Base-by-base conservation (phyloP, 2,888 invertebrate species). In the Flexamia atlantica region DNA sequence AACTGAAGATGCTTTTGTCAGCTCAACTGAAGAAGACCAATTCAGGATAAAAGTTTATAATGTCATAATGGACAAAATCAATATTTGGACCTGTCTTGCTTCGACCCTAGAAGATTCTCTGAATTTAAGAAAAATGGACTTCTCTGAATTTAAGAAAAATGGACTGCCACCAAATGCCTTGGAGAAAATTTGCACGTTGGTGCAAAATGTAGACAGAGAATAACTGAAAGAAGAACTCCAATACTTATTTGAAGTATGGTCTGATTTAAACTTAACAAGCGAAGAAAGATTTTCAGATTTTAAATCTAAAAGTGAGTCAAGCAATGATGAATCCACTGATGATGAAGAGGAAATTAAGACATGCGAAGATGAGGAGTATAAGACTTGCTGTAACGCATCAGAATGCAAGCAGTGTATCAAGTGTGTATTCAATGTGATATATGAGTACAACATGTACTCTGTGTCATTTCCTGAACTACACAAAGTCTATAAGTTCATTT, bases 371-470 rank as follows among this genome's bases (percentile, higher is more conserved):
- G 79, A 46, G 36, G 50, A 23, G 20, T 5, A 79, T 46, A 50
- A 20, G 36, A 79, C 28, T 23, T 79, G 42, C 12, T 10, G 36
- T n/a, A 32, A 36, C 20, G 36, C 72, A 32, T 28, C 32, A n/a
- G 30, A 72, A 36, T 36, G 40, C 72, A 20, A n/a, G 20, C 72
- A 72, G 40, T 72, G 40, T 72, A 30, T 36, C 20, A 72, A 72
- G 30, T 72, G 72, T 30, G 40, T 40, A 9, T 72, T 36, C 72
- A 72, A 36, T n/a, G 30, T 72, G 36, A 36, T 72, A 20, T 36
- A 72, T 36, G 36, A 72, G 32, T 72, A 36, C 72, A 72, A 72
- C 36, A 72, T 72, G 72, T 72, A 72, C 40, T 72, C 72, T n/a
- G 12, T 72, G n/a, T 72, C 40, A 20, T 72, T 64, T 17, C 28